These are phyloP conservation scores for Prorops nasuta DNA, from an alignment of 1,140 invertebrate species.

Conservation along the genomic window DNA sequence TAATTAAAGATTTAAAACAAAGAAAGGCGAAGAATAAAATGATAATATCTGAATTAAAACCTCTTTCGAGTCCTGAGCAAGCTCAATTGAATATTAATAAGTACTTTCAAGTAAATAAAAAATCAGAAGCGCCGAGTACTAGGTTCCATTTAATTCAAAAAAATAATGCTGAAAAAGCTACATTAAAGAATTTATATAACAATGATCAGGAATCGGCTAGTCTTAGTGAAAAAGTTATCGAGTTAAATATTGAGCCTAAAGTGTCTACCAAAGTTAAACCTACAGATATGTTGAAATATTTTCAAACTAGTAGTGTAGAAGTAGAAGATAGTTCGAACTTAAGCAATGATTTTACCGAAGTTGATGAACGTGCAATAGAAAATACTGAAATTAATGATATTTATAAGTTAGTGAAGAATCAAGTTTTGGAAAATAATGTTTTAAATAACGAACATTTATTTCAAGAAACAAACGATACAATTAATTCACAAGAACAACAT, in stretches of 20 bases:
- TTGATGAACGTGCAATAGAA: background rate
- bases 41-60: slow-evolving; percentile 32
- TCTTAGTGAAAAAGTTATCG: slow-evolving; percentile 17
- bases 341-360: background rate
- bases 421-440: background rate
- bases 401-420: background rate
- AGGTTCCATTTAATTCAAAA: background rate
- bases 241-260: slow-evolving; percentile 39
- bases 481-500: background rate
- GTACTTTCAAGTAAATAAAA: slow-evolving; percentile 35
- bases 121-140: background rate
- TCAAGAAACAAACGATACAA: background rate
- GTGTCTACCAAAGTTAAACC: slow-evolving; percentile 41
- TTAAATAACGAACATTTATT: background rate
- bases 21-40: slow-evolving; percentile 41
- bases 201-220: slow-evolving; percentile 6
- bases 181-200: background rate
- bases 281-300: slow-evolving; percentile 48
- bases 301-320: slow-evolving; percentile 11
- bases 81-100: slow-evolving; percentile 45
- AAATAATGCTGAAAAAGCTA: slow-evolving; percentile 6
- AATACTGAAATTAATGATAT: background rate
- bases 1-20: slow-evolving; percentile 44
- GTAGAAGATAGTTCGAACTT: background rate
- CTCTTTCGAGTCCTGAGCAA: slow-evolving; percentile 36